phyloP scores from a whole-genome alignment of 2,113 vertebrate genomes.

The Genyomyrus donnyi region DNA sequence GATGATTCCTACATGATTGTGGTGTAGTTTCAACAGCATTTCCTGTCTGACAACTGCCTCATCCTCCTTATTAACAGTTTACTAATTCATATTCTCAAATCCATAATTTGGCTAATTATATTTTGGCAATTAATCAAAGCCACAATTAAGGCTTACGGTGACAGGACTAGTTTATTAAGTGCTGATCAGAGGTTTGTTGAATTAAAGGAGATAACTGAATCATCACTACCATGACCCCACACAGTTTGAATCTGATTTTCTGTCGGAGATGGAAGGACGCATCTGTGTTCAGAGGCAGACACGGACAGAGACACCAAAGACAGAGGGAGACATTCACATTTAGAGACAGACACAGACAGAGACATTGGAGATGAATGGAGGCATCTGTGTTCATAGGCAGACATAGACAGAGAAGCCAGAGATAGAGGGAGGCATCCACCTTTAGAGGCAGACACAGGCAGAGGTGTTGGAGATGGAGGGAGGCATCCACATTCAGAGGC shows the following conservation, averaged over 20 bases:
- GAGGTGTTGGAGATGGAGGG: neutral
- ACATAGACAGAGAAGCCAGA: neutral
- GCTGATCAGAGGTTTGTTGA: neutral
- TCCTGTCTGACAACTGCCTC: neutral
- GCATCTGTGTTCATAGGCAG: neutral
- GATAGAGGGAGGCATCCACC: neutral
- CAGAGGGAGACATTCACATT: neutral
- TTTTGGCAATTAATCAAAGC: neutral
- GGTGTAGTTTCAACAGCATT: slow-evolving; percentile 31
- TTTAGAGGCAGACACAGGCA: neutral
- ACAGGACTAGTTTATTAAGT: neutral
- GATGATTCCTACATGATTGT: slow-evolving; percentile 30
- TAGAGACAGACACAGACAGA: neutral
- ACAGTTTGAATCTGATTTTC: neutral
- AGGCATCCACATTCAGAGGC: too few relatives aligned
- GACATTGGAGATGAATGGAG: neutral
- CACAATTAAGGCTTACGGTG: neutral
- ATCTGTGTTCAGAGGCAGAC: neutral
- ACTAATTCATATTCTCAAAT: neutral
- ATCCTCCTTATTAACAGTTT: neutral
- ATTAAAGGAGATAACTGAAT: neutral
- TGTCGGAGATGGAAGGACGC: neutral
- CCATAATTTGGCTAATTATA: neutral
- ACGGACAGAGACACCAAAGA: neutral
- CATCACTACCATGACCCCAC: neutral